Base-by-base conservation (phyloP, 2,113 vertebrate genomes). In the Lepidothrix coronata region DNA sequence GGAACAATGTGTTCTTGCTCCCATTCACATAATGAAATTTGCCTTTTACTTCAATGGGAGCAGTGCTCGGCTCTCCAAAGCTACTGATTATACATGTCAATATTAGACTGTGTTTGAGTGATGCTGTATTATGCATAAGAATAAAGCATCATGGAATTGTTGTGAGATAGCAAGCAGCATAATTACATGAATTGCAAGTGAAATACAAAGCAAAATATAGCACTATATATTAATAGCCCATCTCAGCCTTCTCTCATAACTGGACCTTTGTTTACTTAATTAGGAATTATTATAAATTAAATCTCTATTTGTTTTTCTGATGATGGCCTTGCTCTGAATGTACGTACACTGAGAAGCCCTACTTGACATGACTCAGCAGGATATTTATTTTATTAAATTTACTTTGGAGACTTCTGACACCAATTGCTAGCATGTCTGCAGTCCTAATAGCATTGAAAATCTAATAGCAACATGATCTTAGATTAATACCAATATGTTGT, bases 11-110 rank as follows among this genome's bases (percentile, higher is more conserved):
- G 59, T 81, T 95, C 83, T 81, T 95, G 83, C 70, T 95, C 52
- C 63, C 24, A 52, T 85, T 91, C 75, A 73, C 67, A 25, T 74
- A 94, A 96, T 92, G 90, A 92, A 95, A 92, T 96, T 95, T 93
- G 80, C 58, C 84, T 95, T 86, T 95, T 85, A 81, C 73, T 96
- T 86, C 73, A 96, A 93, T 86, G 68, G 52, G 79, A 96, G 57
- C 65, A 81, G 65, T 17, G 57, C 88, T 77, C 85, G 52, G 79
- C 65, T 92, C 72, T 90, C 61, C 0, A 0, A 85, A 94, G 76
- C 88, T 93, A 77, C 85, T 90, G 68, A 96, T 96, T 96, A 94
- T 77, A 76, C 33, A 59, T 49, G 90, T 95, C 92, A 94, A 86
- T 96, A 95, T 92, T 95, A n/a, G 83, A 75, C 79, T 74, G 48